phyloP scores from a whole-genome alignment of 2,113 vertebrate genomes.

The Hydropotes inermis region DNA sequence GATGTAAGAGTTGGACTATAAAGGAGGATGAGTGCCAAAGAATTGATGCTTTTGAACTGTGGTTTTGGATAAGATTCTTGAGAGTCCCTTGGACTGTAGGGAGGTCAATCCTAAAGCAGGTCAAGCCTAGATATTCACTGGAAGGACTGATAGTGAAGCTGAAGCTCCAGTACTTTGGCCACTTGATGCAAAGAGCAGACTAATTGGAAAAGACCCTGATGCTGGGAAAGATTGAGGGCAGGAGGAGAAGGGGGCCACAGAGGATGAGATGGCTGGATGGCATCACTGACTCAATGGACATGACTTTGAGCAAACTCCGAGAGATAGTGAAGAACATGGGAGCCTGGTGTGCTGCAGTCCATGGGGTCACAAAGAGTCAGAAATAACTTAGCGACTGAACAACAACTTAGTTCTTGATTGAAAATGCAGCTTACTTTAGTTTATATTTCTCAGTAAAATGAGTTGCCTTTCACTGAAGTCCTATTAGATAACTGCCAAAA shows the following conservation, averaged over 20 bases:
- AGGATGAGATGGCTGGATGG: background rate
- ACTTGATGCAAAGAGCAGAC: background rate
- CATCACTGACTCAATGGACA: background rate
- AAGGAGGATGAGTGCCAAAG: background rate
- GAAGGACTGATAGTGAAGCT: background rate
- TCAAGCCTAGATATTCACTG: background rate
- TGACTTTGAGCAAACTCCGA: background rate
- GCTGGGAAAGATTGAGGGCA: background rate
- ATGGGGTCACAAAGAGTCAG: background rate
- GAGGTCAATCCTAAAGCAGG: background rate
- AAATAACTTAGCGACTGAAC: background rate
- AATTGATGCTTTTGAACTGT: background rate
- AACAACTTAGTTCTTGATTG: background rate
- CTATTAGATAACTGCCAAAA: conserved; percentile 16
- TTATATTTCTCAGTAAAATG: conserved; percentile 20
- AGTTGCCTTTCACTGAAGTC: background rate
- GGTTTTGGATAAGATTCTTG: background rate
- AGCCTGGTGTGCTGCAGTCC: background rate
- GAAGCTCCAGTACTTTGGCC: background rate
- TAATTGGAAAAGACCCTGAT: background rate
- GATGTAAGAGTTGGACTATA: background rate
- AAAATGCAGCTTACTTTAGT: background rate
- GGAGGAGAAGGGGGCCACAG: background rate
- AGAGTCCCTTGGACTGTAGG: background rate
- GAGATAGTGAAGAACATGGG: background rate